Base-by-base conservation (phyloP, 2,888 invertebrate genomes). In the Pollenia griseotomentosa region DNA sequence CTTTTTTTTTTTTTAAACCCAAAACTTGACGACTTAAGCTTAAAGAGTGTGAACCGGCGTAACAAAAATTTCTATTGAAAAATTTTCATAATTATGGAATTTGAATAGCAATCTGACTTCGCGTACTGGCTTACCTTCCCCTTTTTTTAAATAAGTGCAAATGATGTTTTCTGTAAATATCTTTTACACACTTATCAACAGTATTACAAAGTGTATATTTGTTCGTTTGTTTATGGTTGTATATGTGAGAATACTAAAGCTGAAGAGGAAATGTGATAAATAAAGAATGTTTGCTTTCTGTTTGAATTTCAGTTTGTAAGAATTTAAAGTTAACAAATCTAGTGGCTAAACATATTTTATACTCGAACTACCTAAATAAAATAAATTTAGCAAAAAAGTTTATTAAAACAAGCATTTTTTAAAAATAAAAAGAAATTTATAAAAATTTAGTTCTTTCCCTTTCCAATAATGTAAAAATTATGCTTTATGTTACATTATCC, bases 211-310 rank as follows among this genome's bases (percentile, higher is more conserved):
- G 7, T 59, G 14, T 9, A 33, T 14, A 14, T 59, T 59, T 55
- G 19, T 19, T 11, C 4, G 23, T 55, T 55, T 19, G 12, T 55
- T 7, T 55, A 11, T 9, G 2, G 14, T 5, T 59, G 4, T 33
- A 4, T 33, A 33, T 33, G 33, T 33, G 33, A 33, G 33, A 33
- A 6, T 33, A 33, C 33, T 23, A 48, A 48, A 66, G 9, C 19
- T 23, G 14, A 48, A 48, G 33, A 66, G 66, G 66, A 66, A 23
- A 48, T 66, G 48, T 48, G 48, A 2, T 66, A 14, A 51, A 51
- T n/a, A 14, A 51, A 11, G 16, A 65, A 8, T 33, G 33, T 33
- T 33, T 33, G 6, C 6, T 6, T 33, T 33, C 33, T 33, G 5
- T 33, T 33, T 33, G 33, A 33, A 33, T 33, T 33, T 33, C 33